Evolutionary conservation across 2,888 invertebrate species (phyloP).

Genomic region (Pseudococcus longispinus): DNA sequence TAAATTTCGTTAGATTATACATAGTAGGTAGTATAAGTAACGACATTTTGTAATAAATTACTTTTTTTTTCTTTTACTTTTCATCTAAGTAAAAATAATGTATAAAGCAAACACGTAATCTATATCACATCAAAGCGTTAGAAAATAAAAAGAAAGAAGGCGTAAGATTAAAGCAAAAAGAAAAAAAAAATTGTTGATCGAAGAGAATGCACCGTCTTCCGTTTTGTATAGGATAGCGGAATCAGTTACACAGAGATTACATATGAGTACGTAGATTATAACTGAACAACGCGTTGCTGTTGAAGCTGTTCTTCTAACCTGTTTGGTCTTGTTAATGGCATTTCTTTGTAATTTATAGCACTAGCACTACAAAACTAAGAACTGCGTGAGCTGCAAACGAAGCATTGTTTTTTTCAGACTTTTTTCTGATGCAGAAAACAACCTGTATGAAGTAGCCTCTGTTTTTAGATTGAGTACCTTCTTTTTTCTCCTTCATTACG

Average conservation of each 20-base stretch:
- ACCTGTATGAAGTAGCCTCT: not conserved
- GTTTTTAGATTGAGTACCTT: not conserved
- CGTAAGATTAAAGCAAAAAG: not conserved
- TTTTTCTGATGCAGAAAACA: not conserved
- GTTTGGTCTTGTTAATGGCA: conserved; percentile 22
- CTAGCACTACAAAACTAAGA: not conserved
- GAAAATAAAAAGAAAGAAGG: not conserved
- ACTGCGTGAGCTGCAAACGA: not conserved
- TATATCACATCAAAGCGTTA: not conserved
- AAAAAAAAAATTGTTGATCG: not conserved
- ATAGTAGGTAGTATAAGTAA: not conserved
- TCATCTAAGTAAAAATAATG: not conserved
- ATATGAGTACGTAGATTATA: conserved; percentile 13
- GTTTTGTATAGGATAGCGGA: conserved; percentile 1
- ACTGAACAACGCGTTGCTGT: not conserved
- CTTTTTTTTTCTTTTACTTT: not conserved
- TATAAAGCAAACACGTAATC: not conserved
- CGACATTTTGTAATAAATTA: not conserved
- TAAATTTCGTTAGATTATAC: not conserved
- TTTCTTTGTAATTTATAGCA: conserved; percentile 24
- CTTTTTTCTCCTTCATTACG: not conserved
- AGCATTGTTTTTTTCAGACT: conserved; percentile 13
- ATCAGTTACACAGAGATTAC: conserved; percentile 12
- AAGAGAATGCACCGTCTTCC: not conserved
- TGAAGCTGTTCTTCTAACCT: conserved; percentile 13